phyloP scores from a whole-genome alignment of 2,888 invertebrate species.

The Apamea sordens region DNA sequence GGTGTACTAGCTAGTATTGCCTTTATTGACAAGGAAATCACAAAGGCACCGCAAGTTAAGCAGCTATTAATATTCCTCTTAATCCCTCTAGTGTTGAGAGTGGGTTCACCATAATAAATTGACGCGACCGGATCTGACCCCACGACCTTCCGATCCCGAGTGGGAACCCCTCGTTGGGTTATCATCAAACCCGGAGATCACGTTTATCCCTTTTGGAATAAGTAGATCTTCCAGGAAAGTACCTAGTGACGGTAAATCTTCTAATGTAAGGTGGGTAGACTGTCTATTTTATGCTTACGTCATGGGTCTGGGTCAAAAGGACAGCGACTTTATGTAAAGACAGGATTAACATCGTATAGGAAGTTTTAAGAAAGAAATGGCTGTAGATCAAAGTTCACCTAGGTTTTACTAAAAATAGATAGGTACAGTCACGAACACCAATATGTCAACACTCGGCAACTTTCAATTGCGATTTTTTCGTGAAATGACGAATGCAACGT shows the following conservation, averaged over 20 bases:
- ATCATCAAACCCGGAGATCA: conserved; percentile 29
- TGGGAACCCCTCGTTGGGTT: conserved; percentile 36
- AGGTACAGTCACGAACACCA: too few species aligned
- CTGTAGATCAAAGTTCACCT: neutral
- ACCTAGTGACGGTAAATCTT: conserved; percentile 1
- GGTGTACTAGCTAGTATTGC: neutral
- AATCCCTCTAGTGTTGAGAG: conserved; percentile 11
- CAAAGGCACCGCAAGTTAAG: conserved; percentile 1
- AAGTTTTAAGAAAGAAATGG: neutral
- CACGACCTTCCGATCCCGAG: conserved; percentile 34
- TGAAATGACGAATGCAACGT: too few species aligned
- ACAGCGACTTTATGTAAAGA: neutral
- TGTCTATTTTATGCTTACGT: conserved; percentile 5
- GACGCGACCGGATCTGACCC: conserved; percentile 37
- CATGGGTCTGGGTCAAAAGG: neutral
- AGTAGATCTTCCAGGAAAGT: conserved; percentile 39
- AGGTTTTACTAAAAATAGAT: conserved; percentile 1
- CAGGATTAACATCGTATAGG: neutral
- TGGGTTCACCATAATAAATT: conserved; percentile 53
- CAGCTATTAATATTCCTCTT: conserved; percentile 21
- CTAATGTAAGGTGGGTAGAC: conserved; percentile 1
- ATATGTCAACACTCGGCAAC: too few species aligned
- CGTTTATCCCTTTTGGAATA: conserved; percentile 42
- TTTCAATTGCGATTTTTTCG: too few species aligned
- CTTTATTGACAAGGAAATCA: conserved; percentile 6